phyloP scores from a whole-genome alignment of 1,140 invertebrate species.

The Cylas formicarius region DNA sequence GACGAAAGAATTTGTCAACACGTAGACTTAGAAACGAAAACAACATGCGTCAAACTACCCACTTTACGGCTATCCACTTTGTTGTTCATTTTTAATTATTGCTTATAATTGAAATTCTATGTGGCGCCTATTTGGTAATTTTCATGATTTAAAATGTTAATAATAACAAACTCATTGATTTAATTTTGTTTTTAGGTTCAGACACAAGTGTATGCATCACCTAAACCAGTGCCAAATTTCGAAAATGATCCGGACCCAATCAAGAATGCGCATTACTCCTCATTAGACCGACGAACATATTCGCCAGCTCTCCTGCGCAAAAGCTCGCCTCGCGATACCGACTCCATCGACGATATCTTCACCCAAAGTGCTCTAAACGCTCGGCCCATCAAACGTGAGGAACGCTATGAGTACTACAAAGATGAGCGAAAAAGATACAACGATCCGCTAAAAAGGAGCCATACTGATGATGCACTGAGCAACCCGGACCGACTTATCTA shows the following conservation, averaged over 20 bases:
- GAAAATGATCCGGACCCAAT: conserved; percentile 20
- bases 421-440: conserved; percentile 28
- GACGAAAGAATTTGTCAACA: too few species aligned
- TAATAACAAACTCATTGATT: too few species aligned
- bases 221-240: conserved; percentile 29
- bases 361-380: conserved; percentile 35
- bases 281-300: conserved; percentile 22
- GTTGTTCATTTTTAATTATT: too few species aligned
- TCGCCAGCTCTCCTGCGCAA: conserved; percentile 12
- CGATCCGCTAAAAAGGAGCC: conserved; percentile 38
- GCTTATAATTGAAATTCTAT: too few species aligned
- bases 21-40: too few species aligned
- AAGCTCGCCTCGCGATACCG: conserved; percentile 18
- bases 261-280: conserved; percentile 28
- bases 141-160: too few species aligned
- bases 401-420: conserved; percentile 33
- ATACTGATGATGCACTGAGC: conserved; percentile 36
- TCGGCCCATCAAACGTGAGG: conserved; percentile 30
- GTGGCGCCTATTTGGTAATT: too few species aligned
- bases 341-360: conserved; percentile 40
- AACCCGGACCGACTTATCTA: conserved; percentile 31
- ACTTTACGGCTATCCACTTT: too few species aligned
- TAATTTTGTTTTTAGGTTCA: too few species aligned
- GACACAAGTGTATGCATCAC: conserved; percentile 35
- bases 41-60: too few species aligned